phyloP scores from a whole-genome alignment of 2,113 vertebrate species.

The Platysteira castanea region DNA sequence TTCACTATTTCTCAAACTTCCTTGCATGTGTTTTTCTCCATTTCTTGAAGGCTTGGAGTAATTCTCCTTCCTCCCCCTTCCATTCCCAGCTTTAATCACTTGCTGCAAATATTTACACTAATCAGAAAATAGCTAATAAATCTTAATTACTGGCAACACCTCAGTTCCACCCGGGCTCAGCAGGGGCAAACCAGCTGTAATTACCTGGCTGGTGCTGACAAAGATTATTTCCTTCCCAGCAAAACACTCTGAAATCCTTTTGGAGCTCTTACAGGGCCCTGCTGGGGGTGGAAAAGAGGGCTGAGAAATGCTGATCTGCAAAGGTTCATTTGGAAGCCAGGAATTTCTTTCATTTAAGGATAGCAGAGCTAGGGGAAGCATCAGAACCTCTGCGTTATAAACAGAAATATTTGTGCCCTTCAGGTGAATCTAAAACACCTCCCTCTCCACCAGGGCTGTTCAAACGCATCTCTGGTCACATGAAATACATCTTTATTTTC shows the following conservation, averaged over 20 bases:
- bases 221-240: not conserved
- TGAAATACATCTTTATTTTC: not conserved
- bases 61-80: not conserved
- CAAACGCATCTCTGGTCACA: not conserved
- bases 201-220: not conserved
- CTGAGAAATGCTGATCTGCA: not conserved
- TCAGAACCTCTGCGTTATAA: not conserved
- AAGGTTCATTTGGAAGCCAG: not conserved
- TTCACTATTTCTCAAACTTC: not conserved
- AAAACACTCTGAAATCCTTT: not conserved
- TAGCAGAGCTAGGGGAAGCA: not conserved
- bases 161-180: not conserved
- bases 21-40: fast-evolving
- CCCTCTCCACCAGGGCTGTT: not conserved
- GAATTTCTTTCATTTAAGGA: not conserved
- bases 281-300: not conserved
- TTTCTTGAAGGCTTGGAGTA: not conserved
- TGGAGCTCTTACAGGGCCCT: not conserved
- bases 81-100: not conserved
- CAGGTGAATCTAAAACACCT: not conserved
- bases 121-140: not conserved
- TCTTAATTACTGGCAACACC: not conserved
- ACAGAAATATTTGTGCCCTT: not conserved
- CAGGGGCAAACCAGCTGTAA: not conserved
- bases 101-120: conserved; percentile 18